Conservation (phyloP, 2,797 vertebrate genomes). For the Echiichthys vipera region DNA sequence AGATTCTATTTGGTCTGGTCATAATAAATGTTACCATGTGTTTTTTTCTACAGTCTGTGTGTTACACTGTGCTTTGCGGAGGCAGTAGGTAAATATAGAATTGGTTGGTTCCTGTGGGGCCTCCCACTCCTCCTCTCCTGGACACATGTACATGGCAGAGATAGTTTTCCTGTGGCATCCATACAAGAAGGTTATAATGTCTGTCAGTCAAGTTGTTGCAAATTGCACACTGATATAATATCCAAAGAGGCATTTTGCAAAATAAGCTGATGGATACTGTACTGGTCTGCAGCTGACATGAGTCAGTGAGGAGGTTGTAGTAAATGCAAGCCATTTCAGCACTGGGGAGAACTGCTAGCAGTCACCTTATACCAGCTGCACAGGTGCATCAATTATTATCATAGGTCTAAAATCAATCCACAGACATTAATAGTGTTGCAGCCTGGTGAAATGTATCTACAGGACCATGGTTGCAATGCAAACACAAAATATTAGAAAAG, state of each 20-base stretch:
- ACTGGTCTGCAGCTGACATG: conserved; percentile 17
- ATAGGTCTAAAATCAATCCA: neutral
- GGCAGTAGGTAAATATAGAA: conserved; percentile 30
- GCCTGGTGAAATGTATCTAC: neutral
- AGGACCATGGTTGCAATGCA: neutral
- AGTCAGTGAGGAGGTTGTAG: conserved; percentile 12
- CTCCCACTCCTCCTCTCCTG: conserved; percentile 27
- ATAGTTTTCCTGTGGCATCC: conserved; percentile 55
- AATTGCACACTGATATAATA: conserved; percentile 6
- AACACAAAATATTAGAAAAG: neutral
- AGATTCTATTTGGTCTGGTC: too few relatives aligned
- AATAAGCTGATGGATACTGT: conserved; percentile 49
- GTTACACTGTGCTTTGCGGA: conserved; percentile 26
- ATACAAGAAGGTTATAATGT: conserved; percentile 41
- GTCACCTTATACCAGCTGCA: neutral
- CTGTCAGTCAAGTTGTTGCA: conserved; percentile 49
- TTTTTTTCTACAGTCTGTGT: conserved; percentile 1
- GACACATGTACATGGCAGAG: conserved; percentile 40
- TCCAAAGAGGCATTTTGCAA: conserved; percentile 9
- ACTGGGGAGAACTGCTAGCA: neutral
- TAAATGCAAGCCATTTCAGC: conserved; percentile 5
- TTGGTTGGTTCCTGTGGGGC: conserved; percentile 29
- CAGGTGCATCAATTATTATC: neutral
- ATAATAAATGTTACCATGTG: too few relatives aligned
- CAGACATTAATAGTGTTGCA: neutral